These are phyloP conservation scores for Netelia fuscicornis DNA, from an alignment of 2,888 invertebrate species.

Conservation along the genomic window DNA sequence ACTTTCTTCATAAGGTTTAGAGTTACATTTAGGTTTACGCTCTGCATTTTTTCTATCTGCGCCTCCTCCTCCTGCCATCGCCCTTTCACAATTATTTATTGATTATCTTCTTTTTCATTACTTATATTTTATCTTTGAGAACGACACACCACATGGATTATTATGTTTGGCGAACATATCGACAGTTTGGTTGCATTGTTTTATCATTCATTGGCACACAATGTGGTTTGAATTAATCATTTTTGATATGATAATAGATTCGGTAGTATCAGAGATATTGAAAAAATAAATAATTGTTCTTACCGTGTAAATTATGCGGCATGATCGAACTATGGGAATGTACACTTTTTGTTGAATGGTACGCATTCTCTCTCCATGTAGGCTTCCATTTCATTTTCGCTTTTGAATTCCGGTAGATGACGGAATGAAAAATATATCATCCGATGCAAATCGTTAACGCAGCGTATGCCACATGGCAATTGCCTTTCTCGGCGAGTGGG, in stretches of 20 bases:
- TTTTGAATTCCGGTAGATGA: neutral
- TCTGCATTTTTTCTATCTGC: too few species aligned
- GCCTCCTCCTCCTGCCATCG: too few species aligned
- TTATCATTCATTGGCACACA: slow-evolving; percentile 7
- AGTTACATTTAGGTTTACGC: too few species aligned
- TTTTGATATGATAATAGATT: slow-evolving; percentile 1
- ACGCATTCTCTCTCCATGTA: too few species aligned
- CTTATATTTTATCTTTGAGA: neutral
- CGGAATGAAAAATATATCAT: slow-evolving; percentile 1
- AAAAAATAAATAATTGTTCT: slow-evolving; percentile 53
- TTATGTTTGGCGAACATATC: neutral
- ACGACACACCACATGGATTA: neutral
- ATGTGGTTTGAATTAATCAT: too few species aligned
- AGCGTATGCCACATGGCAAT: slow-evolving; percentile 96
- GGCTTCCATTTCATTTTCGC: neutral
- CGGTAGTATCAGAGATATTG: slow-evolving; percentile 37
- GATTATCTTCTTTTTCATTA: too few species aligned
- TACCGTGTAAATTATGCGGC: neutral
- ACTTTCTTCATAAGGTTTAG: neutral
- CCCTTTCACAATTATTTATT: too few species aligned
- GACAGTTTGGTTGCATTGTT: slow-evolving; percentile 9
- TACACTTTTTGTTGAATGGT: neutral
- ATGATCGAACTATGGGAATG: slow-evolving; percentile 23
- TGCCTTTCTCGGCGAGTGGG: slow-evolving; percentile 93
- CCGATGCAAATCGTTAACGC: slow-evolving; percentile 72